Evolutionary conservation across 30 jellyfish, hydroid and myxozoan species (phyloP).

Genomic region (Pelagia noctiluca): DNA sequence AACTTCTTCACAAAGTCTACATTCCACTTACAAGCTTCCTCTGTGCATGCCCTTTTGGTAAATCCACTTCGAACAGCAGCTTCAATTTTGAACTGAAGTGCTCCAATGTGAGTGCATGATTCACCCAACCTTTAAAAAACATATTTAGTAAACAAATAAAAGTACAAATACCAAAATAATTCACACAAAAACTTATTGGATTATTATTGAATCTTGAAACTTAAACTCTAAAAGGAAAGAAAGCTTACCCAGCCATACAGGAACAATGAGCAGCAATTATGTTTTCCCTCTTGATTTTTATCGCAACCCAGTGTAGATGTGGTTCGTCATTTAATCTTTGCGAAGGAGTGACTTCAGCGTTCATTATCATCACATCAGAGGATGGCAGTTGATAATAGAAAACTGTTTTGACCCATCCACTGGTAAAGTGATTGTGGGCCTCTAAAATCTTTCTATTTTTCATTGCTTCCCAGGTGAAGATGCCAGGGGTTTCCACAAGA

Average conservation of each 20-base stretch:
- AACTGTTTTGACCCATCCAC: background rate
- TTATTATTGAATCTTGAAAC: too few relatives aligned
- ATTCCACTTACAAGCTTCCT: background rate
- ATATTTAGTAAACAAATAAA: too few relatives aligned
- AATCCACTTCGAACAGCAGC: background rate
- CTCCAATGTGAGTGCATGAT: background rate
- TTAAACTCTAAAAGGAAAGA: too few relatives aligned
- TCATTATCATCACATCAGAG: background rate
- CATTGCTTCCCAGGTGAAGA: background rate
- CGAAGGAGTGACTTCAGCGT: conserved; percentile 1
- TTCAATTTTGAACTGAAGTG: background rate
- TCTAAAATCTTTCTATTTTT: background rate
- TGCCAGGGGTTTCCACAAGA: background rate
- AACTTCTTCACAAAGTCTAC: too few relatives aligned
- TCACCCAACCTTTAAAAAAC: too few relatives aligned
- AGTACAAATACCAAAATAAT: too few relatives aligned
- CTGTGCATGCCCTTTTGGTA: background rate
- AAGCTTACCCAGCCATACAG: background rate
- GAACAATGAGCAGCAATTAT: background rate
- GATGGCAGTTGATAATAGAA: background rate
- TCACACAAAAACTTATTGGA: too few relatives aligned
- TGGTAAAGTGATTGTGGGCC: too few relatives aligned
- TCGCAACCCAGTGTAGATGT: background rate
- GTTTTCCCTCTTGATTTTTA: background rate
- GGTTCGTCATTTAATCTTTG: background rate